Percentiles rank a stretch among this genome's conserved stretches.
These are phyloP conservation scores for Leptinotarsa juncta DNA, from an alignment of 2,888 invertebrate species.

Conservation along the genomic window DNA sequence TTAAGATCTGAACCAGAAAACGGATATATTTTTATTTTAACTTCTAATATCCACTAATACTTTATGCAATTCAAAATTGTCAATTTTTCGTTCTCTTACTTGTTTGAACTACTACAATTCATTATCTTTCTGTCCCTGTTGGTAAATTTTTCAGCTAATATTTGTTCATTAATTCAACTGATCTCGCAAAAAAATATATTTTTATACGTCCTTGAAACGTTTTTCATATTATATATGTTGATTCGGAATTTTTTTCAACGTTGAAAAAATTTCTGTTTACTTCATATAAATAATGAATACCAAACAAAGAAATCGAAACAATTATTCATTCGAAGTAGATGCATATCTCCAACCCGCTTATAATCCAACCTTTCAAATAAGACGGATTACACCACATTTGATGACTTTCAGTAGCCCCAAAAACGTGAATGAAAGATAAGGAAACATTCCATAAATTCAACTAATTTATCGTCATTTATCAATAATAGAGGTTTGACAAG, in stretches of 20 bases:
- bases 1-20: no score
- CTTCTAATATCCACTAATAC: no score
- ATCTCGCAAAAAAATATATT: no score
- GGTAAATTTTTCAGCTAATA: no score
- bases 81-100: no score
- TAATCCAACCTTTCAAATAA: slow-evolving; percentile 19
- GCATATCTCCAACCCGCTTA: neutral
- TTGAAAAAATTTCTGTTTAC: neutral
- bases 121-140: no score
- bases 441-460: slow-evolving; percentile 29
- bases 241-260: neutral
- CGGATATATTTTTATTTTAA: no score
- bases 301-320: neutral
- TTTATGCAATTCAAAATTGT: no score
- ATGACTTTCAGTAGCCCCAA: slow-evolving; percentile 29
- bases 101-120: no score
- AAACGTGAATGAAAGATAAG: slow-evolving; percentile 30
- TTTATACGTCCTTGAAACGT: no score
- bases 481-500: slow-evolving; percentile 35
- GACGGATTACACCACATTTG: slow-evolving; percentile 23
- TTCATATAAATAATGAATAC: no score
- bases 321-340: slow-evolving; percentile 1
- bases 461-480: slow-evolving; percentile 32
- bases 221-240: neutral
- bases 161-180: no score